phyloP scores from a whole-genome alignment of 2,888 invertebrate genomes.

The Alloscopus bannaensis region DNA sequence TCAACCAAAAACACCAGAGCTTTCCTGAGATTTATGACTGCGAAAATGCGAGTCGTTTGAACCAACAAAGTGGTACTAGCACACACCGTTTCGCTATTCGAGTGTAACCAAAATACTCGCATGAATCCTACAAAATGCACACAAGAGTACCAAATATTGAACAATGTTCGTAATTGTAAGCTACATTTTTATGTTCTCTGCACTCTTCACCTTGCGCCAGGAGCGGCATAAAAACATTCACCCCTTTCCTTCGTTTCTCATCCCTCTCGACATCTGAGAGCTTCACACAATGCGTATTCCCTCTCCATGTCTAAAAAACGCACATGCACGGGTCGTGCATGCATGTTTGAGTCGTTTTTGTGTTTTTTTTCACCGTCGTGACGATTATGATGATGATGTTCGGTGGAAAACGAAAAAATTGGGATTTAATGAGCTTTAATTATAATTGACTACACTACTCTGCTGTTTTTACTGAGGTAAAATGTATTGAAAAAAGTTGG shows the following conservation, averaged over 20 bases:
- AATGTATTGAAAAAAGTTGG: conserved; percentile 42
- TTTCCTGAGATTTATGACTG: conserved; percentile 1
- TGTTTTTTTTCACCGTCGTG: conserved; percentile 47
- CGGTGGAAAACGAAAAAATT: conserved; percentile 62
- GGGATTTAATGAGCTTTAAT: conserved; percentile 65
- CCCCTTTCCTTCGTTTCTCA: conserved; percentile 36
- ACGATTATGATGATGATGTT: conserved; percentile 63
- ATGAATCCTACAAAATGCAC: neutral
- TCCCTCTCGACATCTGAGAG: conserved; percentile 24
- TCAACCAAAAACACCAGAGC: neutral
- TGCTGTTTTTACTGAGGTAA: conserved; percentile 62
- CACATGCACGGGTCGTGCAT: conserved; percentile 45
- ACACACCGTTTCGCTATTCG: neutral
- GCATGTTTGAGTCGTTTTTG: conserved; percentile 35
- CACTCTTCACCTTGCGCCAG: neutral
- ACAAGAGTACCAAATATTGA: neutral
- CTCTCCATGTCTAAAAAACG: too few relatives aligned
- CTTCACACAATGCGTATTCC: conserved; percentile 2
- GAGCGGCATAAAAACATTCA: conserved; percentile 15
- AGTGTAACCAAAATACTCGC: neutral
- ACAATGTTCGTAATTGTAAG: neutral
- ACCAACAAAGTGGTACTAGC: too few relatives aligned
- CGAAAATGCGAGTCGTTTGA: too few relatives aligned
- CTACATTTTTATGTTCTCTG: conserved; percentile 2
- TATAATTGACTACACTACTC: conserved; percentile 64